Evolutionary conservation across 2,113 vertebrate genomes (phyloP).

Genomic region (Cyprinodon brontotheroides): DNA sequence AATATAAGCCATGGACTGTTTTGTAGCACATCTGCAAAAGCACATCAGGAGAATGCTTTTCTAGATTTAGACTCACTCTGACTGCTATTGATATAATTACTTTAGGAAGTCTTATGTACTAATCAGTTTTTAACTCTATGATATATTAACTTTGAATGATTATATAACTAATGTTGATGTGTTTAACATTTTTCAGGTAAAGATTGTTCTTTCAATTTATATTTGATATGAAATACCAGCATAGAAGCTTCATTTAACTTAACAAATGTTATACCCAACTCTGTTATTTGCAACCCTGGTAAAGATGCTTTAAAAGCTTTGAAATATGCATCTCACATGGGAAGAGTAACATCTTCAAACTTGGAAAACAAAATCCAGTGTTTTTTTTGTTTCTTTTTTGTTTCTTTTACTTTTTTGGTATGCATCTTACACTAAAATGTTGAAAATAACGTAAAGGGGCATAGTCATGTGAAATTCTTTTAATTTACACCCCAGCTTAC

Average conservation of each 20-base stretch:
- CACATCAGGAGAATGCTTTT: background rate
- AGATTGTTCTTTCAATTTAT: background rate
- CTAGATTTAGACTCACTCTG: background rate
- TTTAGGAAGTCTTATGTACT: background rate
- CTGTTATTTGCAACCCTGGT: background rate
- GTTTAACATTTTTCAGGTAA: background rate
- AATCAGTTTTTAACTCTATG: background rate
- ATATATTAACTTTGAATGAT: background rate
- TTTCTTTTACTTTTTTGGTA: too few species aligned
- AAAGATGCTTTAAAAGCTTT: background rate
- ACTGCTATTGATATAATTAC: background rate
- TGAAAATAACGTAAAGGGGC: background rate
- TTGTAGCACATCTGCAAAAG: slow-evolving; percentile 6
- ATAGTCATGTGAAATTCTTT: too few species aligned
- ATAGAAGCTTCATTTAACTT: background rate
- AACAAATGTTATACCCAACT: background rate
- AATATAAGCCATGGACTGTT: slow-evolving; percentile 21
- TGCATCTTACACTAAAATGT: background rate
- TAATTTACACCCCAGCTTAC: too few species aligned
- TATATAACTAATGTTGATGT: background rate
- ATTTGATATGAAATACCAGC: background rate
- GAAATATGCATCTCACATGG: background rate
- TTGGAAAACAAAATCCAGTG: too few species aligned
- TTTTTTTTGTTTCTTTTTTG: too few species aligned
- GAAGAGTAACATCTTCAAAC: too few species aligned